These are phyloP conservation scores for Tetraneura akinire DNA, from an alignment of 1,140 invertebrate species.

Conservation along the genomic window DNA sequence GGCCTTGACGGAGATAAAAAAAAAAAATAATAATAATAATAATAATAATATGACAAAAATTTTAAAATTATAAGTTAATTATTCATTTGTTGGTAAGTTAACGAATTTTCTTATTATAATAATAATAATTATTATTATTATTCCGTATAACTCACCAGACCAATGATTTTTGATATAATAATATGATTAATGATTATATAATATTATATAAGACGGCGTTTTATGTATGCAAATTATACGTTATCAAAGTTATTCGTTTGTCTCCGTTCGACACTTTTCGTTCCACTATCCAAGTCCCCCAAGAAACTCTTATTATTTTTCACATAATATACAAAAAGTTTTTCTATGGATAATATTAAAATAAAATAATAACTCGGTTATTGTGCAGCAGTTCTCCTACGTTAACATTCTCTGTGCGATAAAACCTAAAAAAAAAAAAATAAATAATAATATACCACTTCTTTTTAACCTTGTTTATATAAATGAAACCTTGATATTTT, in stretches of 20 bases:
- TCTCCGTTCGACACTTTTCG: slow-evolving; percentile 7
- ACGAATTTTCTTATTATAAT: too few species aligned
- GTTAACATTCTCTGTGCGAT: slow-evolving; percentile 4
- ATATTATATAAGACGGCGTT: slow-evolving; percentile 40
- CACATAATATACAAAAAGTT: background rate
- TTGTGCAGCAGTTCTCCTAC: too few species aligned
- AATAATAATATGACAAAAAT: too few species aligned
- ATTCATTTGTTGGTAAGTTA: too few species aligned
- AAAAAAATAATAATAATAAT: too few species aligned
- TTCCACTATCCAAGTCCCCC: slow-evolving; percentile 29
- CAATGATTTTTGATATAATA: too few species aligned
- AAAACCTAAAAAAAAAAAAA: too few species aligned
- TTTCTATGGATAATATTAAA: background rate
- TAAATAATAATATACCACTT: too few species aligned
- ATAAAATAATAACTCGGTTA: background rate
- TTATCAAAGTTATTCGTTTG: background rate
- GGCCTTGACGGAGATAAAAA: slow-evolving; percentile 8
- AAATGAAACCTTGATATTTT: background rate
- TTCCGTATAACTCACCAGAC: too few species aligned
- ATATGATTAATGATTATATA: too few species aligned
- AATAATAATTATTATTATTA: too few species aligned
- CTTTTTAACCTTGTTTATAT: slow-evolving; percentile 18
- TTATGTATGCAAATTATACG: slow-evolving; percentile 43
- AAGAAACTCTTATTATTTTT: background rate
- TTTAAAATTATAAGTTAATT: too few species aligned